Evolutionary conservation across 2,888 invertebrate species (phyloP).

Genomic region (Pardosa pseudoannulata): DNA sequence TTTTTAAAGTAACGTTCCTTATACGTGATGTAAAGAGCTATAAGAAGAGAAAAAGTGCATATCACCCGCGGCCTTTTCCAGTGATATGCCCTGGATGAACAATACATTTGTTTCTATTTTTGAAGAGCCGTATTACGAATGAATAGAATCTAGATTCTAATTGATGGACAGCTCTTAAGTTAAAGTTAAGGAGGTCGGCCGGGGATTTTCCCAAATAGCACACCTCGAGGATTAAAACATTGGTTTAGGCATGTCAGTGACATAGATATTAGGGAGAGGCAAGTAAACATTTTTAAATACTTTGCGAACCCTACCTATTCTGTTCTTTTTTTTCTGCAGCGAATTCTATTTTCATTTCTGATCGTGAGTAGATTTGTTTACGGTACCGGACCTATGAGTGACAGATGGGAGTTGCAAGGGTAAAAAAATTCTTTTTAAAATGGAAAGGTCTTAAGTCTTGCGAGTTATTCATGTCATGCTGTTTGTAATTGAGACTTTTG

Average conservation of each 20-base stretch:
- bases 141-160: background rate
- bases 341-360: too few relatives aligned
- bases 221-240: background rate
- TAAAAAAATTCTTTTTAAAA: too few relatives aligned
- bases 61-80: too few relatives aligned
- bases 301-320: too few relatives aligned
- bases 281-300: too few relatives aligned
- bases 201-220: background rate
- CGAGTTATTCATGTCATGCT: too few relatives aligned
- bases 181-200: background rate
- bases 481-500: too few relatives aligned
- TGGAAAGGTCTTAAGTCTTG: too few relatives aligned
- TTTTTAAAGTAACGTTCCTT: background rate
- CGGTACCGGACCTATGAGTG: too few relatives aligned
- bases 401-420: too few relatives aligned
- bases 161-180: background rate
- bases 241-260: background rate
- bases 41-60: background rate
- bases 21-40: background rate
- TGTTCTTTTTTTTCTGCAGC: too few relatives aligned
- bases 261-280: background rate
- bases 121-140: background rate
- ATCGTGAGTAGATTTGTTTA: too few relatives aligned
- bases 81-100: background rate
- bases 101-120: background rate